Base-by-base conservation (phyloP, 1,140 invertebrate genomes). In the Luehdorfia chinensis region DNA sequence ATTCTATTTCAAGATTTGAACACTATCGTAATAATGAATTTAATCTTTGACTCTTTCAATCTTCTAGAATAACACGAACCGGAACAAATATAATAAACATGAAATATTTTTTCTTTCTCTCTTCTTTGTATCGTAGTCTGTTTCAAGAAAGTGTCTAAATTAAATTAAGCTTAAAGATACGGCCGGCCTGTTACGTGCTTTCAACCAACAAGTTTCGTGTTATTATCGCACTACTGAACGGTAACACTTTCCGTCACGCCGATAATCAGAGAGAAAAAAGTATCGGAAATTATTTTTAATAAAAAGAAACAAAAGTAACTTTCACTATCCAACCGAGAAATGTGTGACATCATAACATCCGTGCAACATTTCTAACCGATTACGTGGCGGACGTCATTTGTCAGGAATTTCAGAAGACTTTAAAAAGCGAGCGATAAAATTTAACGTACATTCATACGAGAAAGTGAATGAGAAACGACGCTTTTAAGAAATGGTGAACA, bases 291-390 rank as follows among this genome's bases (percentile, higher is more conserved):
- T 18, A 4, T 16, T 43, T 43, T 28, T 28, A 28, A 27, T 41
- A 43, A 30, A 43, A 43, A 43, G 25, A 30, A 16, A 28, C 25
- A 43, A 41, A 41, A 41, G 12, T n/a, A 5, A 41, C 39, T 43
- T 43, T 43, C 39, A 43, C 39, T 43, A 15, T 14, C 36, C 15
- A 25, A 25, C 19, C 23, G 39, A 43, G 39, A 43, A 43, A 43
- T 43, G 39, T 43, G 30, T 43, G 39, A 43, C 39, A 28, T 43
- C 39, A 43, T 43, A 41, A 27, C 9, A 16, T 30, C 39, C 39
- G 25, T 43, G 25, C 27, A 41, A 41, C 37, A 43, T 43, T 43
- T 43, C 39, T 43, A 43, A 43, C 39, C 39, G 39, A 43, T 43
- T 43, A 43, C 39, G 39, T 14, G 9, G 14, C 14, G 1, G 15